phyloP scores from a whole-genome alignment of 2,113 vertebrate genomes.

The Bos indicus region DNA sequence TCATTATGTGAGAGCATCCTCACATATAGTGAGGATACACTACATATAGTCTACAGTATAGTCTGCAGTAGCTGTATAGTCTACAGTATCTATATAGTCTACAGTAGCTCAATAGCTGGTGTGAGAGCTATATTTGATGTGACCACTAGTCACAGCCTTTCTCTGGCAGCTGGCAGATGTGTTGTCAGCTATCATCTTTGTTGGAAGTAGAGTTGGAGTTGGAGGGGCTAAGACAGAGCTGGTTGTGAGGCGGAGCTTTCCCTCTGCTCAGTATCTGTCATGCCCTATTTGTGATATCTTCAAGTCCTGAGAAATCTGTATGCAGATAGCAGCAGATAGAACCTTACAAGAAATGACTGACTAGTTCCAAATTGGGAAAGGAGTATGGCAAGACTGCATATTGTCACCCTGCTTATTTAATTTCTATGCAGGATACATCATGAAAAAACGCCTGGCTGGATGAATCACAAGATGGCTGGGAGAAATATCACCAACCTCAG shows the following conservation, averaged over 20 bases:
- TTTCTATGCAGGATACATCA: not conserved
- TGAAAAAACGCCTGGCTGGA: not conserved
- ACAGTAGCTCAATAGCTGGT: not conserved
- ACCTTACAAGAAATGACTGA: not conserved
- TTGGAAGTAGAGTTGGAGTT: not conserved
- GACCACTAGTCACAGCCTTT: not conserved
- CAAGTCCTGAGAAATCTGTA: not conserved
- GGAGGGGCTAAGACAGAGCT: not conserved
- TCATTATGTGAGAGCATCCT: not conserved
- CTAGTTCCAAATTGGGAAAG: not conserved
- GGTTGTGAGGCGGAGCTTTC: not conserved
- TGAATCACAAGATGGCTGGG: not conserved
- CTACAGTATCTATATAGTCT: not conserved
- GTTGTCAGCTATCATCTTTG: not conserved
- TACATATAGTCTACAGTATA: too few relatives aligned
- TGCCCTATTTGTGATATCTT: not conserved
- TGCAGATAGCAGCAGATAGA: not conserved
- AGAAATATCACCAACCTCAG: not conserved
- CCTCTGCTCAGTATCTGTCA: not conserved
- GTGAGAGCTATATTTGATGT: not conserved
- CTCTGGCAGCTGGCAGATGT: not conserved
- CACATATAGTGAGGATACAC: too few relatives aligned
- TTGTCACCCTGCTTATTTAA: not conserved
- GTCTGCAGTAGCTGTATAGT: too few relatives aligned
- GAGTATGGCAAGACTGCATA: not conserved